Conservation (phyloP, 1,140 invertebrate genomes). For the Babylonia areolata region DNA sequence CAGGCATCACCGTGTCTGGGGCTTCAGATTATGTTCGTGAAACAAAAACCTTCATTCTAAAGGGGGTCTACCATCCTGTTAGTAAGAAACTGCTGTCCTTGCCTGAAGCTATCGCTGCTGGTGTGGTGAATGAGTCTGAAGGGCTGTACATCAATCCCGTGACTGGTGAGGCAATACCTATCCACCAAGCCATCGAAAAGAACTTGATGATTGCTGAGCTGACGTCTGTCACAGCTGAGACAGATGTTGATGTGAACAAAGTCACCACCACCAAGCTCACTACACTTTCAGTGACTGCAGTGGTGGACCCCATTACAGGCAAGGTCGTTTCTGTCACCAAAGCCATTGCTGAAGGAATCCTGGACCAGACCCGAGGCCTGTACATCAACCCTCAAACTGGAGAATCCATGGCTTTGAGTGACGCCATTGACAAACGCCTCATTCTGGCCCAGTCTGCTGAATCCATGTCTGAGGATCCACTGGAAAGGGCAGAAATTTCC, state of each 20-base stretch:
- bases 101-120: conserved; percentile 86
- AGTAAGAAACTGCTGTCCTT: conserved; percentile 80
- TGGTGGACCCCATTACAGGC: conserved; percentile 88
- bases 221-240: conserved; percentile 72
- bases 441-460: conserved; percentile 65
- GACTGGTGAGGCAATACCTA: conserved; percentile 84
- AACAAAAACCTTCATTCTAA: conserved; percentile 73
- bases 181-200: conserved; percentile 86
- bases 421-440: conserved; percentile 72
- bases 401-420: conserved; percentile 78
- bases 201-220: conserved; percentile 84
- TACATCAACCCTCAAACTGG: conserved; percentile 88
- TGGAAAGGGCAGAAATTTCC: conserved; percentile 56
- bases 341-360: conserved; percentile 89
- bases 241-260: conserved; percentile 66
- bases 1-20: conserved; percentile 42
- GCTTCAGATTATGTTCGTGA: conserved; percentile 61
- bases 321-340: conserved; percentile 87
- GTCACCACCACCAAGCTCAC: conserved; percentile 85
- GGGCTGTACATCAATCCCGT: conserved; percentile 88
- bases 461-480: conserved; percentile 45
- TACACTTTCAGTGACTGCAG: conserved; percentile 88
- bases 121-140: conserved; percentile 87
- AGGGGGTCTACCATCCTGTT: conserved; percentile 83
- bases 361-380: conserved; percentile 86